Evolutionary conservation across 2,113 vertebrate genomes (phyloP), one percentile per base, ranked within the genome.

Genomic region (Orthochromis indermauri): DNA sequence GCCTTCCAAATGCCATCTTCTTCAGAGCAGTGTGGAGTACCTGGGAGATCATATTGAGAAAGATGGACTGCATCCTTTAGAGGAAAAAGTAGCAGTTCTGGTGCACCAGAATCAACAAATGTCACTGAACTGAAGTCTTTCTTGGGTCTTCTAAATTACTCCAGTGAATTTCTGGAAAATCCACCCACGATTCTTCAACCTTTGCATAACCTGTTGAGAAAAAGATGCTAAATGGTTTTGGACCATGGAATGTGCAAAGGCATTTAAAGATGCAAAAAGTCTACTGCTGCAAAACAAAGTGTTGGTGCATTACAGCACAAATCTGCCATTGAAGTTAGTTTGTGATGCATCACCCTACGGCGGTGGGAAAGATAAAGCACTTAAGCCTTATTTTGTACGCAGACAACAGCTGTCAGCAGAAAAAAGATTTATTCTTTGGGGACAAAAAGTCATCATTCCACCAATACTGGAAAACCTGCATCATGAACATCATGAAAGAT

Each of bases 181-280:
- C 31, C 51, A 35, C 0, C 31, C 78, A 80, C 33, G 0, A 24
- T 80, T 21, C 1, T 37, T 80, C 51, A 55, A 1, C 17, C 78
- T 80, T 33, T 80, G 12, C 78, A 40, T 80, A 80, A 55, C 13
- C 28, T 80, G 51, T 33, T 24, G 11, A 80, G 57, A 37, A 55
- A 59, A 54, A 21, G 5, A 80, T 37, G 47, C 49, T 55, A 57
- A 55, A 40, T 81, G 79, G 51, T 19, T 55, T 42, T 81, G 79
- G 78, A 55, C 19, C 16, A 35, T n/a, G 19, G 12, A 80, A 80
- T 55, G 57, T 61, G 28, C 28, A 61, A 61, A 61, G 16, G 28
- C 57, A 61, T 59, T 59, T 17, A 59, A 31, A 31, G 2, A 59
- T 59, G 0, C 26, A 59, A 59, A 59, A 31, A 10, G 5, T 31